Evolutionary conservation across 2,113 vertebrate genomes (phyloP).

Genomic region (Gavialis gangeticus): DNA sequence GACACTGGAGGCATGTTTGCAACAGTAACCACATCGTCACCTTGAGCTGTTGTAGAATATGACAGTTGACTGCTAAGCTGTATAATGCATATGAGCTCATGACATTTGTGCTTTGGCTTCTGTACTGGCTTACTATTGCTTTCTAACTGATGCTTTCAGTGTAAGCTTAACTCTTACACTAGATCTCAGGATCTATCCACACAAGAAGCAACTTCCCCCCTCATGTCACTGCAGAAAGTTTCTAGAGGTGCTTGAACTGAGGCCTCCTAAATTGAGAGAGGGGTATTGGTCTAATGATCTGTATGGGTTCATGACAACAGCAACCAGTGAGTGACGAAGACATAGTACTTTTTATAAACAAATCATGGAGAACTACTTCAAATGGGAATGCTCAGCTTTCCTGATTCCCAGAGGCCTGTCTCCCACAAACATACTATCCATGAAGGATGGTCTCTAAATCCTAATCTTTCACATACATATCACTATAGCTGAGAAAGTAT

Average conservation of each 20-base stretch:
- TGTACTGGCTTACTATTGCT: neutral
- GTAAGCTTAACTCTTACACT: neutral
- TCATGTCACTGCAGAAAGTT: neutral
- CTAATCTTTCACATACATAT: no score
- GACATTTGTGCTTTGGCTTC: neutral
- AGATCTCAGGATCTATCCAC: neutral
- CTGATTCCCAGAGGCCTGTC: no score
- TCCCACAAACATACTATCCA: no score
- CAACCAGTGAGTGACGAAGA: no score
- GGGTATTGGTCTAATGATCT: no score
- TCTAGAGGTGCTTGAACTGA: neutral
- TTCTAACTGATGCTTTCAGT: neutral
- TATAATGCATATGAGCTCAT: fast-evolving
- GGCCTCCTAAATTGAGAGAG: neutral
- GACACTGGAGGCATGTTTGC: neutral
- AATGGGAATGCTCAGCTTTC: no score
- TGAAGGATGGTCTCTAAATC: no score
- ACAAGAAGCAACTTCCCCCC: neutral
- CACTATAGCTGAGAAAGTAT: neutral
- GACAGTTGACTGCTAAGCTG: neutral
- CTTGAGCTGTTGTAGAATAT: neutral
- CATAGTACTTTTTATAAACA: no score
- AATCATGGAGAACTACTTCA: no score
- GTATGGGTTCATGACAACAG: no score
- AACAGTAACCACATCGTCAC: neutral